These are phyloP conservation scores for Microcebus jonahi DNA, from an alignment of 2,113 vertebrate species.

Conservation along the genomic window DNA sequence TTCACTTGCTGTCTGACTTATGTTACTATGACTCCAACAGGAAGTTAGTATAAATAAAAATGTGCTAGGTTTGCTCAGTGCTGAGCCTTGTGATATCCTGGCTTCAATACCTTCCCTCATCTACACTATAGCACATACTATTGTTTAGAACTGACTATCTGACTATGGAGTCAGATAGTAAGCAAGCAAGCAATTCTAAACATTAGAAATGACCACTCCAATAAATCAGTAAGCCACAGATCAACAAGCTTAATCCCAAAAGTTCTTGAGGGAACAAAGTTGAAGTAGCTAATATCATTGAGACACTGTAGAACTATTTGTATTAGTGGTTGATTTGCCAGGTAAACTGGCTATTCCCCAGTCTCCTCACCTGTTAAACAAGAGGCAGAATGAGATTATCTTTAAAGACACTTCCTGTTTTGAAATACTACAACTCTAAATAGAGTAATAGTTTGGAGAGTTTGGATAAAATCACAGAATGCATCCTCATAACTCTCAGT, in stretches of 20 bases:
- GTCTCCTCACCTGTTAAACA: conserved; percentile 25
- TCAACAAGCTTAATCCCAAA: conserved; percentile 3
- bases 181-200: conserved; percentile 29
- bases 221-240: background rate
- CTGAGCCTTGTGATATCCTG: background rate
- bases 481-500: background rate
- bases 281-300: background rate
- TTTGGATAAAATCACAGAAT: conserved; percentile 34
- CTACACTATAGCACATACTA: background rate
- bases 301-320: background rate
- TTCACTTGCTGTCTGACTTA: conserved; percentile 16
- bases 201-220: background rate
- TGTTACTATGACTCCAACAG: background rate
- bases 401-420: background rate
- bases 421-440: conserved; percentile 14
- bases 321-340: background rate
- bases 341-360: background rate
- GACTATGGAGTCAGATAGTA: background rate
- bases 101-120: background rate
- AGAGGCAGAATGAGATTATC: conserved; percentile 11
- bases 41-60: conserved; percentile 38
- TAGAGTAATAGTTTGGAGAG: background rate
- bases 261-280: conserved; percentile 23
- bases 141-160: background rate
- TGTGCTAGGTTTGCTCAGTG: background rate